Base-by-base conservation (phyloP, 2,797 vertebrate genomes). In the Betta splendens region DNA sequence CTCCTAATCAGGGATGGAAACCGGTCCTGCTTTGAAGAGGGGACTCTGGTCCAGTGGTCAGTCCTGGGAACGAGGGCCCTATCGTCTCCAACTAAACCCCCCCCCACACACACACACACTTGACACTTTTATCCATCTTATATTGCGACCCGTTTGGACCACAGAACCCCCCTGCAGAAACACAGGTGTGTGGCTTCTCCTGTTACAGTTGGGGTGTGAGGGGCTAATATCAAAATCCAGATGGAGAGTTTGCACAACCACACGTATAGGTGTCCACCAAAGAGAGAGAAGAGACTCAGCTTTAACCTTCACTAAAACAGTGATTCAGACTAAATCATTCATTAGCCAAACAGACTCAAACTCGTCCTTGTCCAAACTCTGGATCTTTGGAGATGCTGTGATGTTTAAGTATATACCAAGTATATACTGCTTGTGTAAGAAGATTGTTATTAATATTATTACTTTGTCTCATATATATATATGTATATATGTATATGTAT, bases 1-100 rank as follows among this genome's bases (percentile, higher is more conserved):
- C 36, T 79, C 85, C 85, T 79, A 82, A 82, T 76, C 64, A 49
- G 84, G 85, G 71, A 50, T 84, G 81, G 82, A 87, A 88, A 83
- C 37, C 28, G 0, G 20, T 43, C 44, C 20, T 45, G 38, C 22
- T 46, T 51, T 8, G n/a, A 40, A 1, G 16, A 49, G 29, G 38
- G 37, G 16, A 45, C 18, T 1, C 35, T 5, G 55, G 31, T 54
- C 59, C 39, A 21, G 37, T 43, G 44, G 28, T 1, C 44, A 28
- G 56, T 49, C 55, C 69, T 51, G 39, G 4, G 33, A 13, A 15
- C 37, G 25, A 11, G 63, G 45, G 56, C 45, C 44, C 26, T 36
- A 60, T 75, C 72, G 63, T 56, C 52, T 69, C 48, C 60, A 58
- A 43, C 75, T 16, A 53, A 70, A 72, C 22, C 60, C 46, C 56